These are phyloP conservation scores for Thunnus thynnus DNA, from an alignment of 2,113 vertebrate species.

Conservation along the genomic window DNA sequence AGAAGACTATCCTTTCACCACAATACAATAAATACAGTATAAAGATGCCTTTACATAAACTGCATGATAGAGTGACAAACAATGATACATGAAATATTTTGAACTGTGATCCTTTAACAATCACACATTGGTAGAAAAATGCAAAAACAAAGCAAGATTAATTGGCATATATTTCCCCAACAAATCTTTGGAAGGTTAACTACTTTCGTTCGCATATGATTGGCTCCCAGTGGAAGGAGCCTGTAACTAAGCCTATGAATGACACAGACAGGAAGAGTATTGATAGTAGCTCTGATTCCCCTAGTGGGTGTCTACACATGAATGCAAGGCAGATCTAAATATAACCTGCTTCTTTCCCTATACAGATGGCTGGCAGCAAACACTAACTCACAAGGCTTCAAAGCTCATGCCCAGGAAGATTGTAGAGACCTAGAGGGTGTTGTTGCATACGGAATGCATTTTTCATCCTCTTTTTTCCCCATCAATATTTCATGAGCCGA, in stretches of 20 bases:
- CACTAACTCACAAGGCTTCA: conserved; percentile 52
- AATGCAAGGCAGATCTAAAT: conserved; percentile 53
- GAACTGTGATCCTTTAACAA: not conserved
- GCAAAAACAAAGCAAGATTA: not conserved
- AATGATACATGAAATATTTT: not conserved
- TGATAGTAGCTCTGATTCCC: conserved; percentile 44
- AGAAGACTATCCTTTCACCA: not conserved
- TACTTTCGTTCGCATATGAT: conserved; percentile 10
- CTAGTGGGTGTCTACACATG: conserved; percentile 39
- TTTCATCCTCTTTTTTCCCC: not conserved
- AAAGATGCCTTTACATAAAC: not conserved
- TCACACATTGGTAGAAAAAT: not conserved
- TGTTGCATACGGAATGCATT: conserved; percentile 48
- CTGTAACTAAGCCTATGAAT: conserved; percentile 15
- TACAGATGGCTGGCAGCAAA: conserved; percentile 59
- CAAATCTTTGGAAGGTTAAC: not conserved
- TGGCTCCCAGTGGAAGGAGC: conserved; percentile 21
- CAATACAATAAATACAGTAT: not conserved
- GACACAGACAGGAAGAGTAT: conserved; percentile 47
- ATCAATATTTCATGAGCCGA: conserved; percentile 63
- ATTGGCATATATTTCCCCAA: not conserved
- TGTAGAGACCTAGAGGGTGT: conserved; percentile 52
- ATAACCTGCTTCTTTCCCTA: conserved; percentile 42
- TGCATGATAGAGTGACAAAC: not conserved
- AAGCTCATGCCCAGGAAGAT: conserved; percentile 49